Base-by-base conservation (phyloP, 2,797 vertebrate genomes). In the Micromesistius poutassou region DNA sequence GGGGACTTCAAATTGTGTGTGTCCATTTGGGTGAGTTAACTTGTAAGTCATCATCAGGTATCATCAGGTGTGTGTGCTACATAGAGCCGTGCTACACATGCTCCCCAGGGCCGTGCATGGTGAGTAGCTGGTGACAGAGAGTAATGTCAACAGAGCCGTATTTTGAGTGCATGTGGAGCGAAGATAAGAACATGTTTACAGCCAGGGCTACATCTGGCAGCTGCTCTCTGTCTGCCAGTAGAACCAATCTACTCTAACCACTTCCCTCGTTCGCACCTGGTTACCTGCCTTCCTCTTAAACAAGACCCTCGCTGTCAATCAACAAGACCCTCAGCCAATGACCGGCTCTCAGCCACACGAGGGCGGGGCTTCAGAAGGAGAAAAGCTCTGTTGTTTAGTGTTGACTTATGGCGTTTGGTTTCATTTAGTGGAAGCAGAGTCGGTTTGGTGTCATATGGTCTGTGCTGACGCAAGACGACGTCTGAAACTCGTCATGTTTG, bases 161-260 rank as follows among this genome's bases (percentile, higher is more conserved):
- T 79, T 81, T 5, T 55, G 46, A 55, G 19, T 19, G 46, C 3
- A 12, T 22, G 46, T 19, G 19, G 46, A 55, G 46, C 46, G 80
- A 25, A 86, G 89, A 91, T 91, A 90, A 90, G 83, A 90, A 81
- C 73, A 77, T 91, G 89, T 91, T 93, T 91, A 92, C 90, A 91
- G 90, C 88, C 86, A 40, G 40, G 3, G 40, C 40, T 14, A 42
- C 14, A 42, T 42, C 40, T 42, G 84, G 82, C 89, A 88, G 88
- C 89, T 90, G 83, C 87, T 83, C 77, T 33, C 85, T 78, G 88
- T 92, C 89, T 85, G 82, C 87, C 90, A 91, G 89, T 76, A 85
- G 76, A 85, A 77, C 88, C 84, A 82, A 83, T 89, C 88, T 85
- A 86, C 89, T 91, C 89, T 91, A 92, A 90, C 91, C 85, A 91